A percentile compares a stretch with the other conserved stretches of the same genome.
Evolutionary conservation across 2,797 vertebrate species (phyloP).

Genomic region (Chiroxiphia lanceolata): DNA sequence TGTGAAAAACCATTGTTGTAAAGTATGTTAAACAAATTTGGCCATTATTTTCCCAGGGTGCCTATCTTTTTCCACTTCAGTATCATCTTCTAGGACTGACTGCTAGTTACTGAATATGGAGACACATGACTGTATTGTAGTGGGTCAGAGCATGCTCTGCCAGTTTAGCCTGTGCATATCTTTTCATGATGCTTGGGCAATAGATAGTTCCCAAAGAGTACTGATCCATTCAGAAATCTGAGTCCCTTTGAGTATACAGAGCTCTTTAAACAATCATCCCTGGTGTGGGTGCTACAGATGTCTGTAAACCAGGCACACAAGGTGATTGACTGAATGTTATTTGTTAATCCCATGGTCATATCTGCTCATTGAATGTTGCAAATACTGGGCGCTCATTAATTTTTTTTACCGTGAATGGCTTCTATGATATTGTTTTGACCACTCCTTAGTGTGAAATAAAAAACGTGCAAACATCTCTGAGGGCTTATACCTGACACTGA

Average conservation of each 20-base stretch:
- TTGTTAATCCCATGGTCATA: background rate
- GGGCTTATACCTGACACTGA: background rate
- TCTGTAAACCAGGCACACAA: background rate
- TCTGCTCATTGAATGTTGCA: background rate
- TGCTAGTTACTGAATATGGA: background rate
- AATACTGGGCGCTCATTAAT: background rate
- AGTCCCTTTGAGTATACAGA: background rate
- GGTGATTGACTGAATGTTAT: background rate
- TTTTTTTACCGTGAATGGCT: background rate
- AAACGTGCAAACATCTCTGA: background rate
- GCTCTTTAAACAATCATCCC: background rate
- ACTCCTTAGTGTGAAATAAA: background rate
- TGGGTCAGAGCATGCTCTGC: background rate
- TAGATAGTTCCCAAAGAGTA: background rate
- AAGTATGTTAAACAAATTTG: constrained; percentile 23
- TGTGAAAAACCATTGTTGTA: background rate
- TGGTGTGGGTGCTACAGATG: background rate
- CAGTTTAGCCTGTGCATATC: background rate
- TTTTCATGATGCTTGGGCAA: background rate
- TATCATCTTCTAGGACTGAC: background rate
- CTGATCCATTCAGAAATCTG: background rate
- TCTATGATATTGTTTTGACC: background rate
- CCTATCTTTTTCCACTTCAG: background rate
- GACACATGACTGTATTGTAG: background rate
- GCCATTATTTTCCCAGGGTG: background rate